Evolutionary conservation across 2,888 invertebrate genomes (phyloP).

Genomic region (Poecilus cupreus): DNA sequence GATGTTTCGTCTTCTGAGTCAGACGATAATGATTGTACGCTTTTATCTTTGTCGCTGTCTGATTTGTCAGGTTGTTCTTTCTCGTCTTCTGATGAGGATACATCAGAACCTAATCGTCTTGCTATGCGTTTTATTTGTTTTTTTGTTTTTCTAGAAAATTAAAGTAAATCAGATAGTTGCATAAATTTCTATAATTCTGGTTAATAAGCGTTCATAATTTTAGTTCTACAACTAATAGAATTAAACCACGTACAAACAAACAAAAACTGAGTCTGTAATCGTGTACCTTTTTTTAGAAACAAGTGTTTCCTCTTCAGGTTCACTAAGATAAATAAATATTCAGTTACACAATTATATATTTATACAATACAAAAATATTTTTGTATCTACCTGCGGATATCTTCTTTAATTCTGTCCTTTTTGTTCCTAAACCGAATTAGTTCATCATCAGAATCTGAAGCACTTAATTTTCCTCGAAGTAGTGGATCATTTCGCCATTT

Average conservation of each 20-base stretch:
- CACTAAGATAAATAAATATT: conserved; percentile 37
- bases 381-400: conserved; percentile 39
- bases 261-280: conserved; percentile 36
- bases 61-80: not conserved
- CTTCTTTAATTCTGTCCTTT: conserved; percentile 55
- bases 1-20: conserved; percentile 61
- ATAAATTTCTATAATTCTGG: too few species aligned
- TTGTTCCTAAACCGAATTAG: conserved; percentile 60
- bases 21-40: too few species aligned
- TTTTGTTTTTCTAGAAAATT: conserved; percentile 36
- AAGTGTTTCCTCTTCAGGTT: conserved; percentile 62
- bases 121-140: conserved; percentile 40
- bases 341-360: not conserved
- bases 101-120: conserved; percentile 46
- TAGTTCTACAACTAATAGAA: not conserved
- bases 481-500: conserved; percentile 66
- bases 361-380: not conserved
- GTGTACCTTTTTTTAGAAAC: conserved; percentile 62
- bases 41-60: conserved; percentile 15
- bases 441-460: conserved; percentile 65
- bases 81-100: conserved; percentile 27
- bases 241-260: not conserved
- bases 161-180: not conserved
- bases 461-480: conserved; percentile 64
- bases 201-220: conserved; percentile 43